Percentiles rank a stretch among this genome's conserved stretches.
phyloP scores from a whole-genome alignment of 2,888 invertebrate species.

The Danaus chrysippus region DNA sequence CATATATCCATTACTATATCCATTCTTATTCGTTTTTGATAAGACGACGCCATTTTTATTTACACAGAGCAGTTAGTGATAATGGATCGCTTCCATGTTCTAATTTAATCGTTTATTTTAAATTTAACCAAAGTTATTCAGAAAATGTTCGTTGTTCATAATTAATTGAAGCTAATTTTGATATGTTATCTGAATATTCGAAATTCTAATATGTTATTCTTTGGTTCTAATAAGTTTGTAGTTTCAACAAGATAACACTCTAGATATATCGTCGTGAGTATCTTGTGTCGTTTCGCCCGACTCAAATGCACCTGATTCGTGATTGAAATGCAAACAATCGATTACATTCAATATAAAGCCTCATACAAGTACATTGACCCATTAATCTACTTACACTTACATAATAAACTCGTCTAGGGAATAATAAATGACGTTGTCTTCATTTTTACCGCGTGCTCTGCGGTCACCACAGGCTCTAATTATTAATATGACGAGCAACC shows the following conservation, averaged over 20 bases:
- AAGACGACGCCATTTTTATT: background rate
- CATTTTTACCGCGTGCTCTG: slow-evolving; percentile 50
- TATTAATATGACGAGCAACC: slow-evolving; percentile 29
- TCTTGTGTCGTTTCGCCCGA: slow-evolving; percentile 7
- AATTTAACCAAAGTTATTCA: no score
- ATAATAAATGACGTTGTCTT: slow-evolving; percentile 50
- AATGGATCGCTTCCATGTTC: background rate
- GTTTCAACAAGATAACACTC: no score
- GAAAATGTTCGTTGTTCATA: no score
- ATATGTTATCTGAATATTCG: background rate
- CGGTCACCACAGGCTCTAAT: slow-evolving; percentile 47
- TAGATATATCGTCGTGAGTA: background rate
- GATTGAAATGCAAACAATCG: slow-evolving; percentile 35
- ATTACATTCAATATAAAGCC: slow-evolving; percentile 42
- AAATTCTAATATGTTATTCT: no score
- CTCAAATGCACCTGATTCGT: slow-evolving; percentile 21
- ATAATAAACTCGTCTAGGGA: slow-evolving; percentile 47
- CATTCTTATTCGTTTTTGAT: slow-evolving; percentile 4
- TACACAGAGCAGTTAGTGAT: background rate
- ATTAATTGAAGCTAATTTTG: background rate
- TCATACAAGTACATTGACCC: slow-evolving; percentile 59
- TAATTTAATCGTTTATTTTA: no score
- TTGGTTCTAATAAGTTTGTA: no score
- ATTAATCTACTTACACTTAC: slow-evolving; percentile 62
- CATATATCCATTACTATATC: slow-evolving; percentile 1